A percentile compares a stretch with the other conserved stretches of the same genome.
Conservation (phyloP, 2,113 vertebrate genomes). For the Otus sunia region DNA sequence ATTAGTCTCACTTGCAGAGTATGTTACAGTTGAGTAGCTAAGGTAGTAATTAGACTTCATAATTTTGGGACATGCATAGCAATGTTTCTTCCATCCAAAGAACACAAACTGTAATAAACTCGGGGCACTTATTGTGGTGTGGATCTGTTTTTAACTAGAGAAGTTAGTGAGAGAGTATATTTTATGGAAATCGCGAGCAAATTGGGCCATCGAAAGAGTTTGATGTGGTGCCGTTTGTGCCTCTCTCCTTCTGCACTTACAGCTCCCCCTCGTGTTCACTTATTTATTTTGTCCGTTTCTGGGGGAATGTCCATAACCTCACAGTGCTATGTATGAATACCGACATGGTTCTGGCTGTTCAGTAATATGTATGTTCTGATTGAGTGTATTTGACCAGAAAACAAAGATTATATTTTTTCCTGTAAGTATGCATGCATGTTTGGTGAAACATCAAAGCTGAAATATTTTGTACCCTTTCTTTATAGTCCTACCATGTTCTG, state of each 20-base stretch:
- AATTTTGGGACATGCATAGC: not conserved
- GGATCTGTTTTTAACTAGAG: not conserved
- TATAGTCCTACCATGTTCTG: not conserved
- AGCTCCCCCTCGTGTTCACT: not conserved
- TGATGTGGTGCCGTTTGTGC: not conserved
- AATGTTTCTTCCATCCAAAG: not conserved
- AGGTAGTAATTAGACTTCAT: not conserved
- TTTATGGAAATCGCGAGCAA: not conserved
- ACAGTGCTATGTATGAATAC: accelerated
- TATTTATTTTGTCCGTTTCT: not conserved
- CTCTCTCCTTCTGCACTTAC: not conserved
- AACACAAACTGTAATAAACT: not conserved
- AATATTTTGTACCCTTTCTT: not conserved
- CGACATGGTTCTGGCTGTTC: not conserved
- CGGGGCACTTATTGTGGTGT: not conserved
- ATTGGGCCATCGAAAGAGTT: not conserved
- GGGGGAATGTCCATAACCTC: not conserved
- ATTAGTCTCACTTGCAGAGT: not conserved
- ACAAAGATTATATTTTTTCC: not conserved
- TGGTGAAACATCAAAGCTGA: not conserved
- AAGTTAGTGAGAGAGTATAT: not conserved
- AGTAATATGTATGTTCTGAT: not conserved
- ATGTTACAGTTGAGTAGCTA: not conserved
- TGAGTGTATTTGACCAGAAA: not conserved
- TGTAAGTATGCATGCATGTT: not conserved